phyloP scores from a whole-genome alignment of 2,888 invertebrate species.

The Andrena fulva region DNA sequence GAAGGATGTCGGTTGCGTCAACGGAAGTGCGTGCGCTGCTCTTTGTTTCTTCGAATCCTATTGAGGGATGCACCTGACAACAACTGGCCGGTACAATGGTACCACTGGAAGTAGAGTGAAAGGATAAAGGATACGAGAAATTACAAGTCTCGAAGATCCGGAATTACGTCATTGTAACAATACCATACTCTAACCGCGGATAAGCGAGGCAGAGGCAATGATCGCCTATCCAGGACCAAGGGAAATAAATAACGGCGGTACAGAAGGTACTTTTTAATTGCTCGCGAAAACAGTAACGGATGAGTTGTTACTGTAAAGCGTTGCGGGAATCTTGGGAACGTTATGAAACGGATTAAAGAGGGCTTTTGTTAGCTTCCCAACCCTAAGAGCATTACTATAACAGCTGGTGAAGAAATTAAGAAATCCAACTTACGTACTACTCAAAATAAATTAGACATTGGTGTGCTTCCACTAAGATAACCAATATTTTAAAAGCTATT shows the following conservation, averaged over 20 bases:
- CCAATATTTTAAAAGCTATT: no score
- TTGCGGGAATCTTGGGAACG: neutral
- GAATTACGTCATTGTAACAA: constrained; percentile 53
- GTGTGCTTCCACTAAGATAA: no score
- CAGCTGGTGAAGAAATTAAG: no score
- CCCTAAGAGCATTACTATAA: no score
- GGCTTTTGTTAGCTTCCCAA: no score
- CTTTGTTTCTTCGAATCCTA: constrained; percentile 76
- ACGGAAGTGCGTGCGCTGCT: constrained; percentile 79
- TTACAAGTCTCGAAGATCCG: constrained; percentile 71
- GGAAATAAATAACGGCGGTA: neutral
- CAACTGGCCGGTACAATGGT: constrained; percentile 70
- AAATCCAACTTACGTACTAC: no score
- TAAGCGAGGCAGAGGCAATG: constrained; percentile 22
- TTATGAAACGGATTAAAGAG: no score
- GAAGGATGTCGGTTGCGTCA: constrained; percentile 82
- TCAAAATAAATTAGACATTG: no score
- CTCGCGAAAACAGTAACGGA: neutral
- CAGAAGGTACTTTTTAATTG: neutral
- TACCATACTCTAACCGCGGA: constrained; percentile 35
- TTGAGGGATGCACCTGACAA: constrained; percentile 79
- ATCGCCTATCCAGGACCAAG: neutral
- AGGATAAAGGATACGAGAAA: constrained; percentile 78
- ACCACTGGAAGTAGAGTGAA: constrained; percentile 69
- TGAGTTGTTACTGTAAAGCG: neutral